phyloP scores from a whole-genome alignment of 2,888 invertebrate genomes.

The Dasysyrphus albostriatus region DNA sequence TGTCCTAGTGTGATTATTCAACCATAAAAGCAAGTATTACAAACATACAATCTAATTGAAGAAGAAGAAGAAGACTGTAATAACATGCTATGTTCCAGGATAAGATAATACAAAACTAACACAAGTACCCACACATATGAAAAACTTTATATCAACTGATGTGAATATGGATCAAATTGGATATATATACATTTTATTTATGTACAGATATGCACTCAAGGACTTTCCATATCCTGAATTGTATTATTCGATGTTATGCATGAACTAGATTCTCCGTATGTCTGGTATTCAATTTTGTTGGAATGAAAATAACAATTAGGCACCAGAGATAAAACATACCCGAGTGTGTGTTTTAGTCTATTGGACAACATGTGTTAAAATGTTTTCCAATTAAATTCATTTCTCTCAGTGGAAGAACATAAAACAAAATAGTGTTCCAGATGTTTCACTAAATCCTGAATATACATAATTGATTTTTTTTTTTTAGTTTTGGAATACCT shows the following conservation, averaged over 20 bases:
- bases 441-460: conserved; percentile 3
- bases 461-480: conserved; percentile 7
- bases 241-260: neutral
- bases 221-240: neutral
- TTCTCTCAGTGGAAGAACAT: neutral
- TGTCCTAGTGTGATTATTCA: too few relatives aligned
- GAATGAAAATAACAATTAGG: conserved; percentile 1
- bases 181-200: neutral
- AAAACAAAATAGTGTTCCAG: neutral
- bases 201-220: neutral
- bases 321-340: neutral
- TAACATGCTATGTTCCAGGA: too few relatives aligned
- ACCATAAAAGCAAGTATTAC: too few relatives aligned
- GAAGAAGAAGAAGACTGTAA: too few relatives aligned
- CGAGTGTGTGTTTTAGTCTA: neutral
- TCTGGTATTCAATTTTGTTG: neutral
- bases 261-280: conserved; percentile 17
- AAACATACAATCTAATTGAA: too few relatives aligned
- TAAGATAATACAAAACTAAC: too few relatives aligned
- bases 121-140: neutral
- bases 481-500: neutral
- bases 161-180: neutral
- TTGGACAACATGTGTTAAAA: conserved; percentile 4
- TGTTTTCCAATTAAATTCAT: conserved; percentile 16
- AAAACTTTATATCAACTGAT: neutral